These are phyloP conservation scores for Acyrthosiphon pisum DNA, from an alignment of 1,140 invertebrate species.

Conservation along the genomic window DNA sequence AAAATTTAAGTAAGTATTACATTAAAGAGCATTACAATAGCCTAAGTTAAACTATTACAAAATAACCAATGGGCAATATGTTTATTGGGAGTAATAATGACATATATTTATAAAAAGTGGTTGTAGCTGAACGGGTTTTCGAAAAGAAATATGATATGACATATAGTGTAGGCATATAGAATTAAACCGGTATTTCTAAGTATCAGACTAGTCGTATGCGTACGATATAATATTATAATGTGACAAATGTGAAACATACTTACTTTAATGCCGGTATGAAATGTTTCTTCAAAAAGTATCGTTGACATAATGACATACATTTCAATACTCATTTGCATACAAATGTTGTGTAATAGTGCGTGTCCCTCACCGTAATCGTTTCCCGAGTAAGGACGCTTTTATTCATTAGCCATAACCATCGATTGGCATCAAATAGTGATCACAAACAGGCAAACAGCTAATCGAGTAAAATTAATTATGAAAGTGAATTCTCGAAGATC, in stretches of 20 bases:
- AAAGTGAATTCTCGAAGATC: background rate
- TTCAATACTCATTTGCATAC: constrained; percentile 17
- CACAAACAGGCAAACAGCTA: background rate
- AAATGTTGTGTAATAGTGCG: constrained; percentile 25
- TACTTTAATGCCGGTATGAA: background rate
- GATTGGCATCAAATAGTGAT: background rate
- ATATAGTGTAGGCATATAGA: background rate
- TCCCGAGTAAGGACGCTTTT: background rate
- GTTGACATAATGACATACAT: constrained; percentile 20
- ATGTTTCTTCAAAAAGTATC: constrained; percentile 3
- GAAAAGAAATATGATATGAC: background rate
- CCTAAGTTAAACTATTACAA: too few relatives aligned
- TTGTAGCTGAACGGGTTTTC: background rate
- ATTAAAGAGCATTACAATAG: background rate
- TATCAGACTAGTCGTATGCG: background rate
- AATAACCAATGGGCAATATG: background rate
- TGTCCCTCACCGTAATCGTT: background rate
- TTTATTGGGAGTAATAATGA: background rate
- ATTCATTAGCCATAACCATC: background rate
- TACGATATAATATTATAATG: background rate
- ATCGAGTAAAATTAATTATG: background rate
- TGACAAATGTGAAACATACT: background rate
- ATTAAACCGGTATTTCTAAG: background rate
- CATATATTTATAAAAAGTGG: background rate
- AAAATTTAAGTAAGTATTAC: constrained; percentile 61